Percentiles rank a stretch among this genome's conserved stretches.
Conservation (phyloP, 2,797 vertebrate genomes). For the Rhinatrema bivittatum region DNA sequence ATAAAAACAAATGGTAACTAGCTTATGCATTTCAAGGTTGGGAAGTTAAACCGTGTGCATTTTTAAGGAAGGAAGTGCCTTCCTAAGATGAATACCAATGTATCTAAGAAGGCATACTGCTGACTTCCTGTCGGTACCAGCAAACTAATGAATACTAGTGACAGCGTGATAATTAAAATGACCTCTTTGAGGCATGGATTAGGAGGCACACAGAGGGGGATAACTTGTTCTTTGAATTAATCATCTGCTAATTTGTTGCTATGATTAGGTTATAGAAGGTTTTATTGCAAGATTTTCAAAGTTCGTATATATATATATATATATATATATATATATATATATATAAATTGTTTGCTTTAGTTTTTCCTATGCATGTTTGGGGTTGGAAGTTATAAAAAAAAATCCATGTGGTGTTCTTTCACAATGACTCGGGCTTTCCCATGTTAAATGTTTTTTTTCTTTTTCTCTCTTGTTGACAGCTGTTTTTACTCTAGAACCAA, state of each 20-base stretch:
- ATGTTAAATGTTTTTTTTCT: slow-evolving; percentile 13
- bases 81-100: slow-evolving; percentile 37
- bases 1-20: slow-evolving; percentile 11
- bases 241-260: slow-evolving; percentile 31
- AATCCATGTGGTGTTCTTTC: slow-evolving; percentile 16
- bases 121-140: slow-evolving; percentile 34
- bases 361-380: slow-evolving; percentile 26
- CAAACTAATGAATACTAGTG: slow-evolving; percentile 44
- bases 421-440: slow-evolving; percentile 11
- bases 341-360: slow-evolving; percentile 13
- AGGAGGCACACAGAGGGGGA: slow-evolving; percentile 21
- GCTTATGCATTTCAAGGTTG: slow-evolving; percentile 17
- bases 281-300: slow-evolving; percentile 37
- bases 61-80: slow-evolving; percentile 33
- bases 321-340: slow-evolving; percentile 25
- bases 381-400: slow-evolving; percentile 31
- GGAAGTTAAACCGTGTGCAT: slow-evolving; percentile 20
- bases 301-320: slow-evolving; percentile 29
- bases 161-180: slow-evolving; percentile 58
- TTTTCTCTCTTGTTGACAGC: slow-evolving; percentile 13
- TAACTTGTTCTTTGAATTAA: slow-evolving; percentile 35
- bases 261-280: slow-evolving; percentile 28
- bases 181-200: slow-evolving; percentile 52
- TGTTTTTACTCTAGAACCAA: slow-evolving; percentile 15
- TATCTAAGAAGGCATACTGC: slow-evolving; percentile 25